A percentile compares a stretch with the other conserved stretches of the same genome.
phyloP scores from a whole-genome alignment of 2,888 invertebrate genomes.

The Pteria penguin region DNA sequence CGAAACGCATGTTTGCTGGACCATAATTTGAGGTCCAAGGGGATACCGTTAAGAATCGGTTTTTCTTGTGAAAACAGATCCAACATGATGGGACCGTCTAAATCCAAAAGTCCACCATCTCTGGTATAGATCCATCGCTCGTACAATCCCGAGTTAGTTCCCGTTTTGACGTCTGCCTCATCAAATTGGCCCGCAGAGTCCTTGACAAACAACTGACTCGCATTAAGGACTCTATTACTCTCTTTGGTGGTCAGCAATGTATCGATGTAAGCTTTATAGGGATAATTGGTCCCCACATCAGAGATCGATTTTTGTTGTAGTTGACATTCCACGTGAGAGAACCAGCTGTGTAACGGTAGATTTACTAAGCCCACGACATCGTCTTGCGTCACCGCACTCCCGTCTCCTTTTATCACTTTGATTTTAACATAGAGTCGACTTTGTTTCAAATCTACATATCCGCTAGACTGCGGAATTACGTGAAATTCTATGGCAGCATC shows the following conservation, averaged over 20 bases:
- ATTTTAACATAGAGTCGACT: slow-evolving; percentile 27
- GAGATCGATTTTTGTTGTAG: no score
- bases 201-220: slow-evolving; percentile 38
- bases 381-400: background rate
- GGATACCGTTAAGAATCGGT: slow-evolving; percentile 37
- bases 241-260: no score
- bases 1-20: slow-evolving; percentile 26
- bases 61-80: slow-evolving; percentile 40
- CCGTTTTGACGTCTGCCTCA: slow-evolving; percentile 20
- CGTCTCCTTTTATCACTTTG: slow-evolving; percentile 30
- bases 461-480: slow-evolving; percentile 1
- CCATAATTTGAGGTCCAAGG: slow-evolving; percentile 38
- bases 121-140: no score
- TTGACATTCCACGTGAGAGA: background rate
- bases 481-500: slow-evolving; percentile 20
- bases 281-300: no score
- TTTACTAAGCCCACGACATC: slow-evolving; percentile 29
- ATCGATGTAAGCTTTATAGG: no score
- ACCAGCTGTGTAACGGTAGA: slow-evolving; percentile 37
- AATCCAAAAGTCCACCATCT: slow-evolving; percentile 32
- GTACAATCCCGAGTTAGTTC: no score
- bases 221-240: no score
- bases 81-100: slow-evolving; percentile 29
- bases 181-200: slow-evolving; percentile 29
- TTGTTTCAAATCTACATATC: slow-evolving; percentile 22